Evolutionary conservation across 1,140 invertebrate genomes (phyloP).

Genomic region (Trachymyrmex cornetzi): DNA sequence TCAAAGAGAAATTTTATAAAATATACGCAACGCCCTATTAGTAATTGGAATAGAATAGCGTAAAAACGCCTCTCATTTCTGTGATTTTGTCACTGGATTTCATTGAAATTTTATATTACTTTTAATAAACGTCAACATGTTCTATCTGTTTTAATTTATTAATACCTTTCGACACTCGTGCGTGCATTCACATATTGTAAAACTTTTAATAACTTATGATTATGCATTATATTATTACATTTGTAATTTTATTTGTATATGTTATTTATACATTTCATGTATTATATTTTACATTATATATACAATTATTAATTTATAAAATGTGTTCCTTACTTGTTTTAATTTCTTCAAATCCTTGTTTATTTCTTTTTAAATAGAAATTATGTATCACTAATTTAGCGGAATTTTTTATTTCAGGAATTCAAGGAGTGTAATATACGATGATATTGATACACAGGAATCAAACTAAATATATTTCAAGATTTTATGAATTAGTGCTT

Average conservation of each 20-base stretch:
- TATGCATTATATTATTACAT: not conserved
- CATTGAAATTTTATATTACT: not conserved
- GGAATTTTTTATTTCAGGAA: not conserved
- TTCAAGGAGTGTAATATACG: not conserved
- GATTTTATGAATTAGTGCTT: not conserved
- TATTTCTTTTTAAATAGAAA: not conserved
- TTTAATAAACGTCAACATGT: conserved; percentile 10
- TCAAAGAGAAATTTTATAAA: not conserved
- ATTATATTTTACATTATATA: not conserved
- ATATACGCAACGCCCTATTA: not conserved
- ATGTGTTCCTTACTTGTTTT: not conserved
- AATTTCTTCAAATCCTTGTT: not conserved
- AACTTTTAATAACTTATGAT: not conserved
- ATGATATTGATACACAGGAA: not conserved
- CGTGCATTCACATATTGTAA: no score
- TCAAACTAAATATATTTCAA: conserved; percentile 3
- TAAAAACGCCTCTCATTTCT: not conserved
- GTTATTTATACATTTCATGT: conserved; percentile 18
- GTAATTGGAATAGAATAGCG: not conserved
- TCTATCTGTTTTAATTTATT: not conserved
- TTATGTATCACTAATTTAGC: not conserved
- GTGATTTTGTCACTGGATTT: not conserved
- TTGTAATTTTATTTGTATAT: not conserved
- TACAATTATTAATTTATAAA: not conserved
- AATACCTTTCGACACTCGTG: not conserved